Evolutionary conservation across 2,797 vertebrate genomes (phyloP), one percentile per base, ranked within the genome.

Genomic region (Bucorvus abyssinicus): DNA sequence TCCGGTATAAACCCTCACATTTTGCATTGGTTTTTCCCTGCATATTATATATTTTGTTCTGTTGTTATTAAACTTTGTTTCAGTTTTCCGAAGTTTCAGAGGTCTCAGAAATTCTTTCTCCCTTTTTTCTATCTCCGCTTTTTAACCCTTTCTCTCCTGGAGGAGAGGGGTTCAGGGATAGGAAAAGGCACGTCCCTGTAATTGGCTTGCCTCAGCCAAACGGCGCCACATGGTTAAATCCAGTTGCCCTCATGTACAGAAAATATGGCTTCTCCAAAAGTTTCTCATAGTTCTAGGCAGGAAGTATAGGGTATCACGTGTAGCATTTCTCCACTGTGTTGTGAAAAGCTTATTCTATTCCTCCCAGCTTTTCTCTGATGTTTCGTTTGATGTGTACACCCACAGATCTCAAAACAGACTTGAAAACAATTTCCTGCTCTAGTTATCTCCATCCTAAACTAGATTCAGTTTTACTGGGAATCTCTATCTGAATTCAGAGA

Each of bases 161-260:
- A n/a, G n/a, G n/a, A n/a, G n/a, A n/a, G n/a, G n/a, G n/a, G n/a
- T n/a, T n/a, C n/a, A n/a, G n/a, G n/a, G n/a, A n/a, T n/a, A n/a
- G n/a, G n/a, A n/a, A n/a, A n/a, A n/a, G n/a, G n/a, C n/a, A n/a
- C n/a, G n/a, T n/a, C n/a, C n/a, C n/a, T n/a, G n/a, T n/a, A n/a
- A n/a, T n/a, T n/a, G n/a, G n/a, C n/a, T n/a, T n/a, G n/a, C n/a
- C n/a, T n/a, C n/a, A n/a, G n/a, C n/a, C n/a, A n/a, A n/a, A n/a
- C n/a, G n/a, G n/a, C n/a, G n/a, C n/a, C n/a, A n/a, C n/a, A n/a
- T n/a, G 10, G 24, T 44, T 24, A 76, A 49, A 76, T 19, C 7
- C 0, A 0, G 13, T 7, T 79, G 67, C 9, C 9, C 2, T 38
- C 6, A 10, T 4, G 4, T 44, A 32, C 8, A 90, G 20, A 79